A percentile compares a stretch with the other conserved stretches of the same genome.
Evolutionary conservation across 2,113 vertebrate genomes (phyloP).

Genomic region (Ophthalmolycus amberensis): DNA sequence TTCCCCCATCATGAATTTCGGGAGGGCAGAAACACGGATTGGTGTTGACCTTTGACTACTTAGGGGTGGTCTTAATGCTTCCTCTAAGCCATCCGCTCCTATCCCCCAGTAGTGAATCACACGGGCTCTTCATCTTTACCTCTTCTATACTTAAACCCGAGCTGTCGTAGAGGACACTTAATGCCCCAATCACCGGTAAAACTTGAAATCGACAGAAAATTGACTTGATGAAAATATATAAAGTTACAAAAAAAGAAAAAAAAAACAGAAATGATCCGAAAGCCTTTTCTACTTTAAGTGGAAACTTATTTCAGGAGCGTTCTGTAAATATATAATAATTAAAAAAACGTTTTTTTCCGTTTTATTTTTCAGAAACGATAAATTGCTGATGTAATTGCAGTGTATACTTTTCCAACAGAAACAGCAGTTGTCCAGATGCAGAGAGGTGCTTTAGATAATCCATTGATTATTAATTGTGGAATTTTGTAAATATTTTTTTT

Average conservation of each 20-base stretch:
- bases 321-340: slow-evolving; percentile 85
- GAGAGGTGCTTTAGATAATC: slow-evolving; percentile 91
- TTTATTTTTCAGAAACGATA: slow-evolving; percentile 80
- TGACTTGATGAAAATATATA: slow-evolving; percentile 79
- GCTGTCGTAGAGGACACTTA: slow-evolving; percentile 71
- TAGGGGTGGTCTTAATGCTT: slow-evolving; percentile 79
- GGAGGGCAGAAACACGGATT: slow-evolving; percentile 58
- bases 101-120: slow-evolving; percentile 72
- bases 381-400: slow-evolving; percentile 83
- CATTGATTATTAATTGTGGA: slow-evolving; percentile 90
- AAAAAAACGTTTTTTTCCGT: slow-evolving; percentile 58
- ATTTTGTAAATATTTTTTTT: slow-evolving; percentile 92
- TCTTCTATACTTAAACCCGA: slow-evolving; percentile 73
- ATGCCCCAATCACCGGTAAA: slow-evolving; percentile 80
- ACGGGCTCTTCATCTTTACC: slow-evolving; percentile 73
- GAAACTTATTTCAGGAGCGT: slow-evolving; percentile 85
- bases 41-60: slow-evolving; percentile 73
- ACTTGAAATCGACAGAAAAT: slow-evolving; percentile 84
- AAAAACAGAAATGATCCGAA: slow-evolving; percentile 80
- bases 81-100: slow-evolving; percentile 79
- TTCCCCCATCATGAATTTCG: slow-evolving; percentile 53
- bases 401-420: slow-evolving; percentile 80
- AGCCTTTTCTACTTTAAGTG: slow-evolving; percentile 85
- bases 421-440: slow-evolving; percentile 87
- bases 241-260: slow-evolving; percentile 20